Evolutionary conservation across 2,888 invertebrate species (phyloP), one percentile per base, ranked within the genome.

Genomic region (Acanthopleura granulata): DNA sequence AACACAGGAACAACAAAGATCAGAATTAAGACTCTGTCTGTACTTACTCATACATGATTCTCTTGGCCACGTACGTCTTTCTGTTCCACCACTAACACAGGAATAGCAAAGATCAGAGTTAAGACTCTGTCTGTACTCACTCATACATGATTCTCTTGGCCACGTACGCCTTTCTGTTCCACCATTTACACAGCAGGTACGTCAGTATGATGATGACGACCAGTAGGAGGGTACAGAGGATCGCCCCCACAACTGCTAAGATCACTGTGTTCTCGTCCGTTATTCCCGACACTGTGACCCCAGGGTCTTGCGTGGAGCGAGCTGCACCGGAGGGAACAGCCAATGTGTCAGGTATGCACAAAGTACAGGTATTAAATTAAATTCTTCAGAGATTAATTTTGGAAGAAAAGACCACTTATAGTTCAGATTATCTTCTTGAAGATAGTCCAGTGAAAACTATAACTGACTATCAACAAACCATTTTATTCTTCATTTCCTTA

Each of bases 61-160:
- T 71, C n/a, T 71, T 66, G 15, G 66, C 29, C 6, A 27, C 25
- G 66, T 27, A 22, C 1, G 66, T 3, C 25, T 66, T 66, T 14
- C 29, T 22, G 66, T 66, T 71, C 27, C 71, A 27, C 50, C 49
- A 40, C 14, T 49, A 6, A 49, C 71, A 71, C 49, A 71, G 25
- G n/a, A n/a, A n/a, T n/a, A n/a, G n/a, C n/a, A n/a, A 40, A 40
- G 40, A 6, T 40, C 4, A 40, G 40, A 40, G 9, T 40, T 40
- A 40, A 40, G 9, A 40, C 9, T n/a, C n/a, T n/a, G n/a, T n/a
- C n/a, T 40, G 9, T 40, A 71, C 71, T 71, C 49, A 71, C 71
- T 4, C 71, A 25, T 71, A 71, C 40, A 71, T 18, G 18, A 49
- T 71, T 11, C 71, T 71, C n/a, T 71, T 66, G 15, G 66, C 29